Conservation (phyloP, 1,140 invertebrate genomes). For the Phenacoccus solenopsis region DNA sequence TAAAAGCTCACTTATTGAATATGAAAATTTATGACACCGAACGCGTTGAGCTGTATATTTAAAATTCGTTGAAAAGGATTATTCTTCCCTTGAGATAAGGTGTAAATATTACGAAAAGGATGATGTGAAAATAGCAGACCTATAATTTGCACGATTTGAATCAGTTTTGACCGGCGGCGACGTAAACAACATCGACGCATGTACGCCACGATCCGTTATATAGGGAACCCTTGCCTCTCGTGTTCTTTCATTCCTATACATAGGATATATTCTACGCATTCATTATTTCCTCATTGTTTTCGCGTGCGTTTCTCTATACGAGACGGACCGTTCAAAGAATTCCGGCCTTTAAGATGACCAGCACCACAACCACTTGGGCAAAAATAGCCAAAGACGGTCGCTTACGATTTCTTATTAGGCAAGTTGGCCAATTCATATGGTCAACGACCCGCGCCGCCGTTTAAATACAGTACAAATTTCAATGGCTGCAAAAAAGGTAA, state of each 20-base stretch:
- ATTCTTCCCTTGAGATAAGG: slow-evolving; percentile 10
- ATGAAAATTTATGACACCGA: background rate
- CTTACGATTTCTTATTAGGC: too few relatives aligned
- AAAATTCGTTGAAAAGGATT: background rate
- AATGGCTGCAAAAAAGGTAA: background rate
- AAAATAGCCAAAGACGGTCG: too few relatives aligned
- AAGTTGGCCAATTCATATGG: background rate
- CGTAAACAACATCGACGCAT: background rate
- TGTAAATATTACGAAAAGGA: slow-evolving; percentile 12
- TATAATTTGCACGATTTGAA: slow-evolving; percentile 14
- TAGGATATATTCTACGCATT: background rate
- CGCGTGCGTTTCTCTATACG: too few relatives aligned
- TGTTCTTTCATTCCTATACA: too few relatives aligned
- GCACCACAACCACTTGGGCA: too few relatives aligned
- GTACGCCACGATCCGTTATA: background rate
- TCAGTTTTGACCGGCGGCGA: background rate
- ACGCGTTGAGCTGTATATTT: background rate
- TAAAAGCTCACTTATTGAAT: background rate
- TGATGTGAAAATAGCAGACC: slow-evolving; percentile 9
- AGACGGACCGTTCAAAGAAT: too few relatives aligned
- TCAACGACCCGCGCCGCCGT: background rate
- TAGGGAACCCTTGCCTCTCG: too few relatives aligned
- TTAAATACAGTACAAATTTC: background rate
- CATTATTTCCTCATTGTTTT: background rate
- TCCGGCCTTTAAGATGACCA: too few relatives aligned